Conservation (phyloP, 2,888 invertebrate species). For the Mesorhabditis sp. region DNA sequence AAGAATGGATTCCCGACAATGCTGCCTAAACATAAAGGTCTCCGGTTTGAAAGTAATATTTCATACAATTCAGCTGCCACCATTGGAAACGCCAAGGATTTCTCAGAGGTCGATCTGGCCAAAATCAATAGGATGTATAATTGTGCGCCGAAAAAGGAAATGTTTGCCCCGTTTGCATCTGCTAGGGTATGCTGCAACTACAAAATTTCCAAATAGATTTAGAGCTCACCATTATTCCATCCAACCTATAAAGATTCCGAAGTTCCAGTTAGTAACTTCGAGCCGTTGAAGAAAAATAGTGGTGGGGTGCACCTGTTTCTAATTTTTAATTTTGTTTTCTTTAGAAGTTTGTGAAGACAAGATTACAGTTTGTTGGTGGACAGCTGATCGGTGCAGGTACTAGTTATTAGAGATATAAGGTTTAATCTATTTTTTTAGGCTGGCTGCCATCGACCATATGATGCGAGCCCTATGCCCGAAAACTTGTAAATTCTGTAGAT, state of each 20-base stretch:
- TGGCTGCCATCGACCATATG: slow-evolving; percentile 50
- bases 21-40: slow-evolving; percentile 54
- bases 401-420: background rate
- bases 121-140: slow-evolving; percentile 59
- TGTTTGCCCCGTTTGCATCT: slow-evolving; percentile 38
- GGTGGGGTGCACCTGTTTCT: background rate
- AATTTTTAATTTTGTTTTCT: background rate
- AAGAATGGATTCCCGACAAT: slow-evolving; percentile 58
- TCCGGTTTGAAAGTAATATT: background rate
- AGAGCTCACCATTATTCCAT: background rate
- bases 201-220: slow-evolving; percentile 13
- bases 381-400: slow-evolving; percentile 53
- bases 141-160: slow-evolving; percentile 37
- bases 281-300: background rate
- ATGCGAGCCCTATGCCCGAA: slow-evolving; percentile 54
- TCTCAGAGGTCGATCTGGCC: slow-evolving; percentile 54
- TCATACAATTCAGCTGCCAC: slow-evolving; percentile 29
- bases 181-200: slow-evolving; percentile 28
- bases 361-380: slow-evolving; percentile 58
- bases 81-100: slow-evolving; percentile 55
- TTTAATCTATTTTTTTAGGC: background rate
- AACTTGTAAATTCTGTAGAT: slow-evolving; percentile 51
- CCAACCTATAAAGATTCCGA: background rate
- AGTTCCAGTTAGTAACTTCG: background rate
- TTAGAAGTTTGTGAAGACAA: slow-evolving; percentile 49